phyloP scores from a whole-genome alignment of 2,888 invertebrate species.

The Yponomeuta sedellus region DNA sequence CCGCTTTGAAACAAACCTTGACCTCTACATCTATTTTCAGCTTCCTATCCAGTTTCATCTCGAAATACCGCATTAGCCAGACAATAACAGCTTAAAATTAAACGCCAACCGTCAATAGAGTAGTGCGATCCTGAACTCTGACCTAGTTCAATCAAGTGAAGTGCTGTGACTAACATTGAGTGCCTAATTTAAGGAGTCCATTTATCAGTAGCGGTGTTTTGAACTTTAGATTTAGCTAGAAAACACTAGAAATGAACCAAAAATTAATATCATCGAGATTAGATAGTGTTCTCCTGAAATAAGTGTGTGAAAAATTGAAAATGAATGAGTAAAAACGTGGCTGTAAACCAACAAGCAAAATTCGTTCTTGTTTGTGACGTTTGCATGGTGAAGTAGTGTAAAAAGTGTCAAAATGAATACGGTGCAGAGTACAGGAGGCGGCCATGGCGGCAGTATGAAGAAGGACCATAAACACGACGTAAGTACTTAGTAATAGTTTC shows the following conservation, averaged over 20 bases:
- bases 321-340: too few relatives aligned
- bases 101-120: neutral
- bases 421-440: conserved; percentile 79
- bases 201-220: conserved; percentile 38
- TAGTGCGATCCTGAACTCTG: neutral
- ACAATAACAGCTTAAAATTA: neutral
- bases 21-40: neutral
- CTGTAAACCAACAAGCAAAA: too few relatives aligned
- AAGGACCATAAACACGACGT: conserved; percentile 77
- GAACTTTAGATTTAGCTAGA: neutral
- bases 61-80: neutral
- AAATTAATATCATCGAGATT: too few relatives aligned
- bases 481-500: conserved; percentile 29
- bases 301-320: too few relatives aligned
- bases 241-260: neutral
- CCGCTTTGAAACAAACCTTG: too few relatives aligned
- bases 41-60: neutral
- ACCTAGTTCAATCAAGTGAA: neutral
- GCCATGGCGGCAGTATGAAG: conserved; percentile 75
- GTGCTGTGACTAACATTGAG: conserved; percentile 24
- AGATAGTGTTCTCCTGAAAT: too few relatives aligned
- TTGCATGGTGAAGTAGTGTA: neutral
- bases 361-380: too few relatives aligned
- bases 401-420: conserved; percentile 72
- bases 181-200: conserved; percentile 56